Evolutionary conservation across 37 sponge, comb jelly and placozoan genomes (phyloP).

Genomic region (Axinella damicornis): DNA sequence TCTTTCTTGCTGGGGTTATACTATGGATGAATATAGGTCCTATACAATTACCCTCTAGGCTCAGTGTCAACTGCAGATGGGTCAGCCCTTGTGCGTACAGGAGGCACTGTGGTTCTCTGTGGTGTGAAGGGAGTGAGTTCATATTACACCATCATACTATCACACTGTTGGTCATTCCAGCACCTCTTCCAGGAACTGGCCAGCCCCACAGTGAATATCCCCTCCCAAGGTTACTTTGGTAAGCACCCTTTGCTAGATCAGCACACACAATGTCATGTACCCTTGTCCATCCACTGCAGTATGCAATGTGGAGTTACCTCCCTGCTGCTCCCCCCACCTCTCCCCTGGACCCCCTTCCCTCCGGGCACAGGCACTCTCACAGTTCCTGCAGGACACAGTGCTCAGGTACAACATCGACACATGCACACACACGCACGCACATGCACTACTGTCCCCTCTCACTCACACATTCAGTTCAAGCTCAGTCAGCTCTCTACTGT

Average conservation of each 20-base stretch:
- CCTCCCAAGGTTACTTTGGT: constrained; percentile 59
- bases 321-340: constrained; percentile 29
- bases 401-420: constrained; percentile 11
- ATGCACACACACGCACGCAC: too few species aligned
- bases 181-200: constrained; percentile 40
- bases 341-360: constrained; percentile 60
- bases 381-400: constrained; percentile 28
- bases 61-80: constrained; percentile 65
- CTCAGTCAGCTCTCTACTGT: too few species aligned
- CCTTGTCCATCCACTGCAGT: constrained; percentile 6
- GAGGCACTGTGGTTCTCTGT: constrained; percentile 69
- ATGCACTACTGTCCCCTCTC: too few species aligned
- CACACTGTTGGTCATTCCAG: too few species aligned
- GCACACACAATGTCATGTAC: not conserved
- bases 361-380: constrained; percentile 42
- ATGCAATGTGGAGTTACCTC: constrained; percentile 71
- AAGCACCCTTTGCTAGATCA: not conserved
- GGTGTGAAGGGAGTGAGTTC: constrained; percentile 73
- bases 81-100: constrained; percentile 68
- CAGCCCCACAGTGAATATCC: constrained; percentile 48
- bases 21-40: constrained; percentile 2
- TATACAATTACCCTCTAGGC: constrained; percentile 23
- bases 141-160: too few species aligned
- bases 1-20: too few species aligned
- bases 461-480: too few species aligned